phyloP scores from a whole-genome alignment of 1,140 invertebrate species.

The Charaxes varanes region DNA sequence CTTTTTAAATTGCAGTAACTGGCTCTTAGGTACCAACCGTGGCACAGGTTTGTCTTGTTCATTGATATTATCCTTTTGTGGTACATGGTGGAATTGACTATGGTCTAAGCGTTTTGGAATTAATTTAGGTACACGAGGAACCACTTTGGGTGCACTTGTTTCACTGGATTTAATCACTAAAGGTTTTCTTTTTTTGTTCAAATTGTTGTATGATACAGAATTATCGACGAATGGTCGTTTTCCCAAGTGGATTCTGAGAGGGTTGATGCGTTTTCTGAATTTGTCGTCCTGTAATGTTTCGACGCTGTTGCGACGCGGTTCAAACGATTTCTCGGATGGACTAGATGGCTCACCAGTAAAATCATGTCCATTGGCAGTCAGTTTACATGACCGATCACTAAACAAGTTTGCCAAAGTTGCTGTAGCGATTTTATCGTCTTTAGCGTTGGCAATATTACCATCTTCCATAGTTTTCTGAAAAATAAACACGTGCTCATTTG shows the following conservation, averaged over 20 bases:
- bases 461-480: conserved; percentile 72
- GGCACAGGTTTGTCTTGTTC: conserved; percentile 62
- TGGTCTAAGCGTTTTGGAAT: conserved; percentile 49
- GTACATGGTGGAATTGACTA: conserved; percentile 52
- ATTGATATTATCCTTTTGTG: conserved; percentile 36
- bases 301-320: conserved; percentile 29
- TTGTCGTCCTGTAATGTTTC: conserved; percentile 44
- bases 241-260: conserved; percentile 61
- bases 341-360: conserved; percentile 44
- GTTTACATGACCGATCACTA: conserved; percentile 42
- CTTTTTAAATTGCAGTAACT: conserved; percentile 60
- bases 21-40: conserved; percentile 63
- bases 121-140: conserved; percentile 52
- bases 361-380: conserved; percentile 59
- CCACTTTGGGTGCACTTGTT: conserved; percentile 30
- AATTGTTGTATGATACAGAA: conserved; percentile 40
- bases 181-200: conserved; percentile 48
- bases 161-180: conserved; percentile 47
- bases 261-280: conserved; percentile 55
- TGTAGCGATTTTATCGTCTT: conserved; percentile 53
- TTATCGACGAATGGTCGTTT: conserved; percentile 63
- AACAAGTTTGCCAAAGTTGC: conserved; percentile 47
- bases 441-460: conserved; percentile 61
- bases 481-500: conserved; percentile 56
- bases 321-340: conserved; percentile 34